These are phyloP conservation scores for Vombatus ursinus DNA, from an alignment of 2,113 vertebrate genomes.

Conservation along the genomic window DNA sequence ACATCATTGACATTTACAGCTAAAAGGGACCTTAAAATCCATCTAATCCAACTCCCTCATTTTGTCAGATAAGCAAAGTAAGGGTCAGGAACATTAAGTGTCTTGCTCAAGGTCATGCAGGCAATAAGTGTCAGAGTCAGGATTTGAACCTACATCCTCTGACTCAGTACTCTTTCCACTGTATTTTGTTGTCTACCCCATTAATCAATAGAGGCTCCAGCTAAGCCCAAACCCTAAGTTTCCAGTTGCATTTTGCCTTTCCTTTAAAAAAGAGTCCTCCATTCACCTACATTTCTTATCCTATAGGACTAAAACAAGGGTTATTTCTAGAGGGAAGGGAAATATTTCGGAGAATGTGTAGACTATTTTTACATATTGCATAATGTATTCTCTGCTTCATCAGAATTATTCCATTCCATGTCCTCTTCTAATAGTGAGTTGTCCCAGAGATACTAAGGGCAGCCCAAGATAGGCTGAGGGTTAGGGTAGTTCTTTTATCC, in stretches of 20 bases:
- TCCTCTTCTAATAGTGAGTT: too few relatives aligned
- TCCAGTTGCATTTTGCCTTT: not conserved
- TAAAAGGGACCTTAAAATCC: not conserved
- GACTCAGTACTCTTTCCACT: not conserved
- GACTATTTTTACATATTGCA: not conserved
- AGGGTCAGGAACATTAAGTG: not conserved
- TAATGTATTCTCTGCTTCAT: too few relatives aligned
- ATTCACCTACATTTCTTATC: not conserved
- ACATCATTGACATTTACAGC: not conserved
- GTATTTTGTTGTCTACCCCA: not conserved
- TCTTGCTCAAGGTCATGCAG: not conserved
- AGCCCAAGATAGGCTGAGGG: too few relatives aligned
- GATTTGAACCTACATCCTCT: not conserved
- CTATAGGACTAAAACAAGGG: not conserved
- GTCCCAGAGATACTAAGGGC: too few relatives aligned
- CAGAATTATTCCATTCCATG: too few relatives aligned
- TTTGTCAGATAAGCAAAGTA: not conserved
- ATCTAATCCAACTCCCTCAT: not conserved
- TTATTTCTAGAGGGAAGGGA: not conserved
- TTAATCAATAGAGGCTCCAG: not conserved
- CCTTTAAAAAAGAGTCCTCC: not conserved
- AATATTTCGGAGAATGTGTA: not conserved
- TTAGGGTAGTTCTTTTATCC: too few relatives aligned
- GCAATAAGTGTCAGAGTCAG: not conserved
- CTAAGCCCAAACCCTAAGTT: not conserved